These are phyloP conservation scores for Peromyscus melanophrys DNA, from an alignment of 2,797 vertebrate species.

Conservation along the genomic window DNA sequence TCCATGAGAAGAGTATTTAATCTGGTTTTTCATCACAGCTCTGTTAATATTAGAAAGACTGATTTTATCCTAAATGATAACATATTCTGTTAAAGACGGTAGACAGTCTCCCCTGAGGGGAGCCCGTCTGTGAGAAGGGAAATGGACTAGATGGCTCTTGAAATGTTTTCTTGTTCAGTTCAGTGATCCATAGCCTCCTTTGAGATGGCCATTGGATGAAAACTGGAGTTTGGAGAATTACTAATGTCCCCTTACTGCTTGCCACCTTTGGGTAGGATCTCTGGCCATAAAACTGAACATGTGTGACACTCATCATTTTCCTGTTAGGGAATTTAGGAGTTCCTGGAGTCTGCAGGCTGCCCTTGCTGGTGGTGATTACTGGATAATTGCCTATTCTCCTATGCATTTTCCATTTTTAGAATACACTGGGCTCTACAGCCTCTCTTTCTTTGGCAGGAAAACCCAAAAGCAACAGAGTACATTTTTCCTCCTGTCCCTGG, in stretches of 20 bases:
- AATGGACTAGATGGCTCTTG: slow-evolving; percentile 33
- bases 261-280: slow-evolving; percentile 49
- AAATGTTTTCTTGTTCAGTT: slow-evolving; percentile 20
- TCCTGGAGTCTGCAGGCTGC: slow-evolving; percentile 66
- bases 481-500: slow-evolving; percentile 55
- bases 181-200: background rate
- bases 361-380: slow-evolving; percentile 66
- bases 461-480: slow-evolving; percentile 54
- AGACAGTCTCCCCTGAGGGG: background rate
- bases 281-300: slow-evolving; percentile 45
- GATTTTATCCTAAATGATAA: slow-evolving; percentile 48
- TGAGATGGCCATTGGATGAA: slow-evolving; percentile 53
- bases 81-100: background rate
- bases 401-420: slow-evolving; percentile 82
- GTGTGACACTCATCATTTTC: slow-evolving; percentile 53
- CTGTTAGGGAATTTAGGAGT: slow-evolving; percentile 63
- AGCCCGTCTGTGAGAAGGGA: slow-evolving; percentile 39
- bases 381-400: slow-evolving; percentile 74
- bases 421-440: slow-evolving; percentile 59
- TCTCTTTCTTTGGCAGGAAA: slow-evolving; percentile 79
- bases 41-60: slow-evolving; percentile 50
- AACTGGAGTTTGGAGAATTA: slow-evolving; percentile 55
- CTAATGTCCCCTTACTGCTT: background rate
- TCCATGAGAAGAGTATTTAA: background rate
- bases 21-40: slow-evolving; percentile 16